A percentile compares a stretch with the other conserved stretches of the same genome.
These are phyloP conservation scores for Callopanchax toddi DNA, from an alignment of 2,113 vertebrate species.

Conservation along the genomic window DNA sequence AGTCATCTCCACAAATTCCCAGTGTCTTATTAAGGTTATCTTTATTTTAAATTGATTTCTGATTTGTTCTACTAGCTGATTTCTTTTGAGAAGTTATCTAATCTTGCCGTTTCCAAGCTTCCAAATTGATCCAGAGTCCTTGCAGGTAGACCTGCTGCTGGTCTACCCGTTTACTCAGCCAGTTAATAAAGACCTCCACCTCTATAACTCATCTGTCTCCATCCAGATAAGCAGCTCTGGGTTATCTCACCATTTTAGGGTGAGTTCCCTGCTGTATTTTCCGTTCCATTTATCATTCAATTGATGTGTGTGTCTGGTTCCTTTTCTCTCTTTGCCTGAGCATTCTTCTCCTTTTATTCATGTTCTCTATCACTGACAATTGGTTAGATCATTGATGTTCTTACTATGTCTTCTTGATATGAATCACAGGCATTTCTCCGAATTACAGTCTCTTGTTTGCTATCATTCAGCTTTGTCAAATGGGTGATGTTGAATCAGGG, in stretches of 20 bases:
- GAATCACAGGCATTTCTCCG: too few relatives aligned
- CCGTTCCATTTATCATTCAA: constrained; percentile 3
- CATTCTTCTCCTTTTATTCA: constrained; percentile 9
- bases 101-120: neutral
- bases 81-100: neutral
- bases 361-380: constrained; percentile 21
- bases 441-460: constrained; percentile 47
- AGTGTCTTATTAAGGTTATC: neutral
- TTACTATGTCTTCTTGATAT: constrained; percentile 42
- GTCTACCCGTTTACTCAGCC: constrained; percentile 14
- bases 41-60: neutral
- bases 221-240: constrained; percentile 27
- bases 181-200: constrained; percentile 27
- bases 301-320: constrained; percentile 12
- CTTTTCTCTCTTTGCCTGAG: constrained; percentile 12
- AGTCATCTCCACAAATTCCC: neutral
- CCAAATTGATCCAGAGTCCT: neutral
- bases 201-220: constrained; percentile 22
- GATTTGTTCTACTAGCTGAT: too few relatives aligned
- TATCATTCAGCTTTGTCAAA: constrained; percentile 42
- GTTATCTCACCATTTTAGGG: constrained; percentile 14
- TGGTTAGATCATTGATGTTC: constrained; percentile 29
- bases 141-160: neutral
- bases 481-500: too few relatives aligned
- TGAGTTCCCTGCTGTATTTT: constrained; percentile 27